These are phyloP conservation scores for Crotophaga sulcirostris DNA, from an alignment of 2,113 vertebrate species.

Conservation along the genomic window DNA sequence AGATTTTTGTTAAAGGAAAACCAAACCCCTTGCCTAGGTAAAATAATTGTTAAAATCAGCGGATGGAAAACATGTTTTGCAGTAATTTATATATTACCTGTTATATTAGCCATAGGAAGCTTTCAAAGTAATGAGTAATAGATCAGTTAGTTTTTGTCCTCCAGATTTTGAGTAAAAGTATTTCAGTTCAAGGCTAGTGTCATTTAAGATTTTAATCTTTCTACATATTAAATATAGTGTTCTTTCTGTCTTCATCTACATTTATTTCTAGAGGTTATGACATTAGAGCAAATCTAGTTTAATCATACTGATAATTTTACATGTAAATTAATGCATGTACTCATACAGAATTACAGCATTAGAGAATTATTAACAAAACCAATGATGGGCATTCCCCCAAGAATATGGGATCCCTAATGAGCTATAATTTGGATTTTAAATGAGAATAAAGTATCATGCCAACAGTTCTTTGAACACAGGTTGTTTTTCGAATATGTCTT, in stretches of 20 bases:
- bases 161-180: neutral
- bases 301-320: constrained; percentile 28
- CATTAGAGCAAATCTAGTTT: neutral
- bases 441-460: constrained; percentile 27
- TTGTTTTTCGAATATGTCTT: neutral
- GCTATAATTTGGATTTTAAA: constrained; percentile 42
- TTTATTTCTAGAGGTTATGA: constrained; percentile 22
- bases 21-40: accelerated
- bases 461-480: constrained; percentile 13
- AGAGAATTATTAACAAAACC: constrained; percentile 52
- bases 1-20: neutral
- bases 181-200: neutral
- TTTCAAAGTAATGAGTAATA: neutral
- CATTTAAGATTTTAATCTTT: neutral
- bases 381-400: constrained; percentile 19
- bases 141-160: neutral
- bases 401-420: constrained; percentile 28
- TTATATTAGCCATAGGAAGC: neutral
- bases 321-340: constrained; percentile 40
- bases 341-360: constrained; percentile 25
- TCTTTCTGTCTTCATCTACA: neutral
- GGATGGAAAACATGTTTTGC: neutral
- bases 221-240: neutral
- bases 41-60: neutral
- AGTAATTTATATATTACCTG: neutral